Conservation (phyloP, 2,797 vertebrate genomes). For the Caiman crocodilus region DNA sequence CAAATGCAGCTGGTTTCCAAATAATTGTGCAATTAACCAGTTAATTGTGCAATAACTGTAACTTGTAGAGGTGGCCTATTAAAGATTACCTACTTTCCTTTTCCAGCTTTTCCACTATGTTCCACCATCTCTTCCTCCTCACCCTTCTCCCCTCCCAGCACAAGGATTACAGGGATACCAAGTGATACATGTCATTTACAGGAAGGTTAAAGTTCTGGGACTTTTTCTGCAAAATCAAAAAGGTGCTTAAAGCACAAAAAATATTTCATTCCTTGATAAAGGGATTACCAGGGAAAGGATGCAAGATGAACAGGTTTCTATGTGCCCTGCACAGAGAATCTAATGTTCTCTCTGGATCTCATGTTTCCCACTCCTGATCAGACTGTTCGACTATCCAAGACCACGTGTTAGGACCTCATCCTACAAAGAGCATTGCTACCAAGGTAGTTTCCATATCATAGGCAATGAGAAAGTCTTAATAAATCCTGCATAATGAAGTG, state of each 20-base stretch:
- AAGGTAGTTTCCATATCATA: slow-evolving; percentile 21
- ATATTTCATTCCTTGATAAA: not conserved
- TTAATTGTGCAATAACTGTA: not conserved
- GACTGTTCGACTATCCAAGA: accelerated
- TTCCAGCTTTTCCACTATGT: not conserved
- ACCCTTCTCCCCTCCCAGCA: not conserved
- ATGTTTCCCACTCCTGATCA: not conserved
- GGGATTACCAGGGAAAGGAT: not conserved
- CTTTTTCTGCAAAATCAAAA: not conserved
- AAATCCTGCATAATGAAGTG: not conserved
- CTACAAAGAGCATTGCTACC: not conserved
- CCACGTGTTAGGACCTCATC: not conserved
- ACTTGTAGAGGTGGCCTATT: not conserved
- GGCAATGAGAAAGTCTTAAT: not conserved
- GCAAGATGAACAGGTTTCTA: not conserved
- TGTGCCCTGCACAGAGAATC: not conserved
- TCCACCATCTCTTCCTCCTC: accelerated
- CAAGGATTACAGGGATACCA: not conserved
- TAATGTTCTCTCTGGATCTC: not conserved
- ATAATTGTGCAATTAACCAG: too few species aligned
- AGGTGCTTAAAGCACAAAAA: not conserved
- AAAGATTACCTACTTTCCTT: not conserved
- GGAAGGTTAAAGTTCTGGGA: not conserved
- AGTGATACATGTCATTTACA: too few species aligned
- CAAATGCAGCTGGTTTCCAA: too few species aligned